These are phyloP conservation scores for Drosophila helvetica DNA, from an alignment of 2,888 invertebrate species.

Conservation along the genomic window DNA sequence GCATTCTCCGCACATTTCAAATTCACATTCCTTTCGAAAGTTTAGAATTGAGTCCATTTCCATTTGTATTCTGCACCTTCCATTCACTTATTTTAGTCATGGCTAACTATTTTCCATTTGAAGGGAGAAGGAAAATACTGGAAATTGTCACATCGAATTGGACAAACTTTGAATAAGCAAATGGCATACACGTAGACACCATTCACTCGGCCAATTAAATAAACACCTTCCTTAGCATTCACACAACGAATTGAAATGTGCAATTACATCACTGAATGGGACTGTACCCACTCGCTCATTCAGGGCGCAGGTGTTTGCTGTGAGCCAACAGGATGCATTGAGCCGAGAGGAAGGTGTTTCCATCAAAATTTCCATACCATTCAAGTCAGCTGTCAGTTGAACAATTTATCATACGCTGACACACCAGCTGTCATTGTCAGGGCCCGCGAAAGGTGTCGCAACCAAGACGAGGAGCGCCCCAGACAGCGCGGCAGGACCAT, in stretches of 20 bases:
- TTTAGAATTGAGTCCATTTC: constrained; percentile 18
- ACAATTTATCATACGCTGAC: constrained; percentile 75
- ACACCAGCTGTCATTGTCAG: constrained; percentile 47
- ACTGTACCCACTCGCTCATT: constrained; percentile 4
- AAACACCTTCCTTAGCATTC: constrained; percentile 70
- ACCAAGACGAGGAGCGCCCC: not conserved
- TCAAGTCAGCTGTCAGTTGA: constrained; percentile 53
- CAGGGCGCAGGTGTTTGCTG: not conserved
- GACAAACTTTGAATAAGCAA: constrained; percentile 38
- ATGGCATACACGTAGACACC: constrained; percentile 42
- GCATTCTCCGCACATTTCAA: constrained; percentile 26
- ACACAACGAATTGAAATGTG: constrained; percentile 57
- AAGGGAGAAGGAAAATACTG: constrained; percentile 42
- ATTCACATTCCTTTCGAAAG: not conserved
- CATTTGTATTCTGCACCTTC: constrained; percentile 32
- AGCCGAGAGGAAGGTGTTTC: constrained; percentile 9
- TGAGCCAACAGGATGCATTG: constrained; percentile 6
- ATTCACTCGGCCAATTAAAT: constrained; percentile 69
- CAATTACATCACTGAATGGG: constrained; percentile 65
- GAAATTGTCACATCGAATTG: constrained; percentile 53
- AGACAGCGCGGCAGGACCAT: not conserved
- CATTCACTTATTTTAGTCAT: constrained; percentile 14
- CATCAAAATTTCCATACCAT: constrained; percentile 65
- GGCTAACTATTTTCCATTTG: constrained; percentile 38
- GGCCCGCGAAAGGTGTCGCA: constrained; percentile 24